phyloP scores from a whole-genome alignment of 1,140 invertebrate species.

The Pachyrhynchus sulphureomaculatus region DNA sequence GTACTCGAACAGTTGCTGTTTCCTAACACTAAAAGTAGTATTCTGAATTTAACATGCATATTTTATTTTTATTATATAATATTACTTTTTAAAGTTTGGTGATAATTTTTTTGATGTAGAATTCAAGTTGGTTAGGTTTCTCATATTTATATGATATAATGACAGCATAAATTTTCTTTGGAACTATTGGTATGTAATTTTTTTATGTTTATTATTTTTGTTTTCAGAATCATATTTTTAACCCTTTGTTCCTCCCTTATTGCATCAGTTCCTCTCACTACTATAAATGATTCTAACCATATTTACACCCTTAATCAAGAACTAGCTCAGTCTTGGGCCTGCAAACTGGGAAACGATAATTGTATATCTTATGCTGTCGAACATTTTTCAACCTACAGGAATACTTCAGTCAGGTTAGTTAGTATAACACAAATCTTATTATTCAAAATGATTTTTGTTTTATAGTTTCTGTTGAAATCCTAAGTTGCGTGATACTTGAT shows the following conservation, averaged over 20 bases:
- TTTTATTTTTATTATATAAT: too few species aligned
- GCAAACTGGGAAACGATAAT: slow-evolving; percentile 53
- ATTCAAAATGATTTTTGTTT: too few species aligned
- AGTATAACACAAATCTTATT: too few species aligned
- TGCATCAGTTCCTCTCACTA: slow-evolving; percentile 18
- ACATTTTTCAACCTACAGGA: slow-evolving; percentile 12
- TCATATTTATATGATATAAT: neutral
- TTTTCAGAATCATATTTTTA: slow-evolving; percentile 25
- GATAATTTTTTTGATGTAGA: too few species aligned
- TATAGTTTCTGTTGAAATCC: neutral
- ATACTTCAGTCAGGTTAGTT: slow-evolving; percentile 1
- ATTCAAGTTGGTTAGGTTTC: too few species aligned
- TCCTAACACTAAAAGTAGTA: too few species aligned
- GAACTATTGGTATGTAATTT: neutral
- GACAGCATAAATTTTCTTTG: neutral
- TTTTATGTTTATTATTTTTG: neutral
- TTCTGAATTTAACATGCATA: too few species aligned
- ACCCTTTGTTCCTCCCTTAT: slow-evolving; percentile 10
- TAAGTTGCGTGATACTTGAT: neutral
- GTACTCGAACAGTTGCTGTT: too few species aligned
- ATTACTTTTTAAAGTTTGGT: too few species aligned
- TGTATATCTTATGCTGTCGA: slow-evolving; percentile 45
- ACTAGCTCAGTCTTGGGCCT: slow-evolving; percentile 56
- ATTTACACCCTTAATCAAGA: slow-evolving; percentile 51
- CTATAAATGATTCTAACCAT: slow-evolving; percentile 35